Base-by-base conservation (phyloP, 2,797 vertebrate genomes). In the Crypturellus tataupa region DNA sequence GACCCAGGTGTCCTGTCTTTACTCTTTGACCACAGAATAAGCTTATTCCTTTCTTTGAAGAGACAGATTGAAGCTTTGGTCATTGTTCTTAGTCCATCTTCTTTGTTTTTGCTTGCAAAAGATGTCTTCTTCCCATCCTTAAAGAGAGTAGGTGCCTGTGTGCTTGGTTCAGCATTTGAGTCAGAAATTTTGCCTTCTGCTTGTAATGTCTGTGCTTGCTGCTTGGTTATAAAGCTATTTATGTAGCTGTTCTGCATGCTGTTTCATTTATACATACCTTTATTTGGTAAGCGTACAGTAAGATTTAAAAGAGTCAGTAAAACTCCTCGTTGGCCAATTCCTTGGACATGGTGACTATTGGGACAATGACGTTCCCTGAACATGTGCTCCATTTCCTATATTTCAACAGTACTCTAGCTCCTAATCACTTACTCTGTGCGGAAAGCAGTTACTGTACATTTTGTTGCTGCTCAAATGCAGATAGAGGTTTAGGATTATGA, bases 401-500 rank as follows among this genome's bases (percentile, higher is more conserved):
- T 63, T 94, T 80, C 44, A 31, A 20, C 20, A 81, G 5, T 64
- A 44, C 73, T 91, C 33, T 24, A 59, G 35, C 64, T 90, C 78
- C 62, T 68, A 33, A 63, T 55, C 29, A 15, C 53, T 91, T 82
- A 29, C n/a, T 51, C 25, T 77, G 25, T 55, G 58, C 58, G 77
- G 65, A 87, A 78, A 75, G 33, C 71, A 63, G 69, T 93, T 44
- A 4, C 33, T 80, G 6, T 62, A 15, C 55, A 44, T 49, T 89
- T 87, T 92, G 60, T 58, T 75, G 91, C 80, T 88, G 78, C 85
- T 65, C 23, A 9, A 77, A 55, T 80, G 62, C 91, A 93, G 89
- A 90, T 93, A 81, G 62, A 95, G 75, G 49, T 82, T 96, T 95
- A 3, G 5, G 80, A 68, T 94, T 82, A 91, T 88, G 33, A 89